Conservation (phyloP, 2,888 invertebrate genomes). For the Torymus texanus region DNA sequence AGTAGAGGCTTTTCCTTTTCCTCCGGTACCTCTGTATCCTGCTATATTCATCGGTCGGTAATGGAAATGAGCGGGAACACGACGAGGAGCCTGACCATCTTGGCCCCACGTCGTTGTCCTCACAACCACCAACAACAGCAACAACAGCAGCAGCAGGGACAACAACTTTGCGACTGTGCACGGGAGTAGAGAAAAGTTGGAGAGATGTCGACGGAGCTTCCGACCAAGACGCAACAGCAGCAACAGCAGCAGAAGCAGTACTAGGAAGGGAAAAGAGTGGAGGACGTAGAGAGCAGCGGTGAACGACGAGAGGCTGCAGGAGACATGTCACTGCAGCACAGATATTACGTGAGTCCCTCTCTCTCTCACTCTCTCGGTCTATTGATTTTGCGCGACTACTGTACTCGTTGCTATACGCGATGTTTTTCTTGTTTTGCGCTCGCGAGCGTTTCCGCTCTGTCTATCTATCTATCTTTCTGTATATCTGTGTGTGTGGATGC, state of each 20-base stretch:
- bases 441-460: background rate
- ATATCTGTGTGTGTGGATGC: too few species aligned
- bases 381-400: slow-evolving; percentile 19
- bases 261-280: background rate
- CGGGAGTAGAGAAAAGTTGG: background rate
- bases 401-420: background rate
- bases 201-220: slow-evolving; percentile 38
- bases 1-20: background rate
- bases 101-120: background rate
- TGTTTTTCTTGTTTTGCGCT: background rate
- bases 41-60: background rate
- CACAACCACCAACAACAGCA: background rate
- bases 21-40: too few species aligned
- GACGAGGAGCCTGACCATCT: background rate
- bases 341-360: slow-evolving; percentile 72
- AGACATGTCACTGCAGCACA: slow-evolving; percentile 73
- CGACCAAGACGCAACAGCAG: slow-evolving; percentile 21
- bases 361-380: background rate
- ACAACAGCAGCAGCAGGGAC: slow-evolving; percentile 6
- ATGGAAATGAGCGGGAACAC: background rate
- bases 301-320: slow-evolving; percentile 54
- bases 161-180: background rate
- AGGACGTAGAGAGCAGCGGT: slow-evolving; percentile 5
- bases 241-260: background rate
- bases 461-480: background rate